Conservation (phyloP, 2,888 invertebrate species). For the Catocala fraxini region DNA sequence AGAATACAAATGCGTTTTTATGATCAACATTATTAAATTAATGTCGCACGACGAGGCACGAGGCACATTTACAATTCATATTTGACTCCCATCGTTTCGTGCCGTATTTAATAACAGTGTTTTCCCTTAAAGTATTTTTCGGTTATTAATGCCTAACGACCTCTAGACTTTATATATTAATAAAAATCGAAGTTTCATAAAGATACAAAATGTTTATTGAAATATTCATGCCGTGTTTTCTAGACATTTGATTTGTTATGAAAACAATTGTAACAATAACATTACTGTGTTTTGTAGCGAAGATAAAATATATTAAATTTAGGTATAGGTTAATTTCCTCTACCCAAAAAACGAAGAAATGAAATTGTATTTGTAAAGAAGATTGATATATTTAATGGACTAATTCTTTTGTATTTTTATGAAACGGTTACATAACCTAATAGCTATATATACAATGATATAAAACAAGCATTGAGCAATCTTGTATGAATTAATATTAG, state of each 20-base stretch:
- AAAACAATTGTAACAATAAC: too few species aligned
- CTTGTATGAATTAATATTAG: slow-evolving; percentile 52
- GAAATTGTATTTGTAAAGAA: neutral
- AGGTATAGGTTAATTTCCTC: too few species aligned
- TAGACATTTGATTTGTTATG: too few species aligned
- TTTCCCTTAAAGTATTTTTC: neutral
- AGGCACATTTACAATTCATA: slow-evolving; percentile 11
- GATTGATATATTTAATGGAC: neutral
- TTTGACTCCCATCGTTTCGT: neutral
- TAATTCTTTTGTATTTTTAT: slow-evolving; percentile 34
- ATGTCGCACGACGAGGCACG: slow-evolving; percentile 1
- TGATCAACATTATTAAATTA: slow-evolving; percentile 14
- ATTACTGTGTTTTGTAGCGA: too few species aligned
- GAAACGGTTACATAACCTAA: slow-evolving; percentile 36
- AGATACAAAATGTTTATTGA: slow-evolving; percentile 33
- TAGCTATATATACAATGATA: slow-evolving; percentile 53
- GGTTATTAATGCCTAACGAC: slow-evolving; percentile 22
- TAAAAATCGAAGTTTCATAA: slow-evolving; percentile 29
- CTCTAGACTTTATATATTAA: slow-evolving; percentile 35
- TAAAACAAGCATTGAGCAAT: slow-evolving; percentile 70
- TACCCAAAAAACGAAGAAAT: too few species aligned
- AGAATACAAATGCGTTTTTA: slow-evolving; percentile 6
- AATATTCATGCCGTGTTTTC: too few species aligned
- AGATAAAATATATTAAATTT: too few species aligned
- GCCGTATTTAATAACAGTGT: slow-evolving; percentile 6